These are phyloP conservation scores for Naja naja DNA, from an alignment of 2,113 vertebrate species.

Conservation along the genomic window DNA sequence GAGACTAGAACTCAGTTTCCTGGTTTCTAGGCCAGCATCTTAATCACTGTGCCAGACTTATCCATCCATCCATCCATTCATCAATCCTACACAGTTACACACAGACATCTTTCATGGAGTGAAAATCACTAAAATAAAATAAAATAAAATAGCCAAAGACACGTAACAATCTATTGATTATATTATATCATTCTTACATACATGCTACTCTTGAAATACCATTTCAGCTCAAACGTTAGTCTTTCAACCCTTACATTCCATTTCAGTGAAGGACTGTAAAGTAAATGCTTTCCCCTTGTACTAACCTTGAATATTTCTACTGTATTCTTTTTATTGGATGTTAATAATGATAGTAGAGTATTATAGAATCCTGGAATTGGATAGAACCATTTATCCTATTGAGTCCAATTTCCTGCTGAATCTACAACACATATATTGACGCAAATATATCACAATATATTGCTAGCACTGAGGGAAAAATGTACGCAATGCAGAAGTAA, in stretches of 20 bases:
- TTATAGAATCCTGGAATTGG: background rate
- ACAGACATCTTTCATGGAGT: background rate
- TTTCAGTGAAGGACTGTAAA: background rate
- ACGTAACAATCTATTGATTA: background rate
- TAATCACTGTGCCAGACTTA: background rate
- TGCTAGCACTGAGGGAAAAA: background rate
- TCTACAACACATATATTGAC: background rate
- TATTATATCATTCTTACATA: background rate
- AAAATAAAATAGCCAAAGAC: background rate
- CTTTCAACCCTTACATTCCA: background rate
- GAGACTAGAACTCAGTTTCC: background rate
- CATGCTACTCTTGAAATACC: background rate
- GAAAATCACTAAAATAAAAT: background rate
- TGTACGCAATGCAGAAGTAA: background rate
- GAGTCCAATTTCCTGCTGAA: background rate
- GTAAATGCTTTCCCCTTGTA: background rate
- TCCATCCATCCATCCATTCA: background rate
- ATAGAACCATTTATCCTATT: background rate
- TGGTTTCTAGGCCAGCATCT: background rate
- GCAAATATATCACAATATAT: background rate
- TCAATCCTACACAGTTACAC: background rate
- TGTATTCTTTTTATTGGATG: background rate
- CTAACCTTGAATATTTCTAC: background rate
- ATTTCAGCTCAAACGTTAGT: background rate
- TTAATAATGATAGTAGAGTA: background rate